A percentile compares a stretch with the other conserved stretches of the same genome.
These are phyloP conservation scores for Phaetusa simplex DNA, from an alignment of 2,113 vertebrate species.

Conservation along the genomic window DNA sequence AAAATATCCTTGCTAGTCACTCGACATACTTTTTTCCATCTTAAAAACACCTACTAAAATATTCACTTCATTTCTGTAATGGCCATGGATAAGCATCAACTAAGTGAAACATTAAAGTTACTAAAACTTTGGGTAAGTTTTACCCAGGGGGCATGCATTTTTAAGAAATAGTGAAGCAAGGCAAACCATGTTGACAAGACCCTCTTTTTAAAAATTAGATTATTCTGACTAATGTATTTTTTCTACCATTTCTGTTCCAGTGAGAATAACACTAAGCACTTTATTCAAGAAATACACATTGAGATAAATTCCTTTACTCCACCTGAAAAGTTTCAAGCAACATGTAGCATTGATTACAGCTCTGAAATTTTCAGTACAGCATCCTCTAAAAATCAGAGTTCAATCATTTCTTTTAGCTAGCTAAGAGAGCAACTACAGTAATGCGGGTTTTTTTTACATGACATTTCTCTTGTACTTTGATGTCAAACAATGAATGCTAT, in stretches of 20 bases:
- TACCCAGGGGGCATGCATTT: background rate
- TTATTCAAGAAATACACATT: background rate
- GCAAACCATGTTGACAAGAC: background rate
- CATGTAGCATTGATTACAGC: background rate
- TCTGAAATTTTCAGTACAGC: background rate
- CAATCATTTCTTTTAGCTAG: background rate
- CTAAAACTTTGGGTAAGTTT: background rate
- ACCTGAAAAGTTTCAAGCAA: background rate
- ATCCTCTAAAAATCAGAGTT: background rate
- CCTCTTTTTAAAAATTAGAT: background rate
- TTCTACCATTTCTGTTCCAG: background rate
- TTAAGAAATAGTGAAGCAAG: background rate
- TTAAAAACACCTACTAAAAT: background rate
- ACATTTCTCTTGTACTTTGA: background rate
- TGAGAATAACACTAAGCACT: background rate
- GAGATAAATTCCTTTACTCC: background rate
- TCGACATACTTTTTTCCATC: background rate
- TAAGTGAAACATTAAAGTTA: background rate
- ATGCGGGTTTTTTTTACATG: background rate
- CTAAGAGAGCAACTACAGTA: background rate
- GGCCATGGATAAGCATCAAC: background rate
- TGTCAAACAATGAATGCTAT: background rate
- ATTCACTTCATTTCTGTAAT: background rate
- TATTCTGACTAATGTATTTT: background rate
- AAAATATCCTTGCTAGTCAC: background rate